phyloP scores from a whole-genome alignment of 2,888 invertebrate genomes.

The Pyrgus malvae region DNA sequence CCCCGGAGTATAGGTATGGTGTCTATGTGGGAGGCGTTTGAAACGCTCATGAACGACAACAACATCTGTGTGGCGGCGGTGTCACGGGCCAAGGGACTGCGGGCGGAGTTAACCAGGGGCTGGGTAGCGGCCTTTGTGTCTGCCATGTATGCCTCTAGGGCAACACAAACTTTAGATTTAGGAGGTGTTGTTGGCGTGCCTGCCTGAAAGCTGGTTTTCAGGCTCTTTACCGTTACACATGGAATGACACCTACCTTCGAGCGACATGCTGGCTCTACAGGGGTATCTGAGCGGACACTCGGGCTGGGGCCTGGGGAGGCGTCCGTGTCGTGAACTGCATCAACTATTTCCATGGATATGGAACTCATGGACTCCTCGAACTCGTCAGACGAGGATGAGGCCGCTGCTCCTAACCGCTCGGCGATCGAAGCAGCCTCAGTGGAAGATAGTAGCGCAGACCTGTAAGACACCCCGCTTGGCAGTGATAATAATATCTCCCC shows the following conservation, averaged over 20 bases:
- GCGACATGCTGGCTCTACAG: not conserved
- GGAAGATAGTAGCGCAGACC: not conserved
- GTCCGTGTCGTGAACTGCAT: not conserved
- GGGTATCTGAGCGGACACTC: not conserved
- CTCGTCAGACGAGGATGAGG: not conserved
- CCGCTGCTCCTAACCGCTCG: not conserved
- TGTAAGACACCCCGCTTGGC: not conserved
- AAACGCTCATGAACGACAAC: too few species aligned
- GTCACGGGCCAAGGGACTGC: too few species aligned
- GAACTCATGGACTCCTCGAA: not conserved
- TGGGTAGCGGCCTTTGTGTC: too few species aligned
- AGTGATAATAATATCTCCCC: not conserved
- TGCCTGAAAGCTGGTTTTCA: too few species aligned
- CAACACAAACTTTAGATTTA: too few species aligned
- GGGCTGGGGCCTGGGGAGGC: not conserved
- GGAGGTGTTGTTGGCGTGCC: too few species aligned
- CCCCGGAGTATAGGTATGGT: too few species aligned
- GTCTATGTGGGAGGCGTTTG: too few species aligned
- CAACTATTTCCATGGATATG: not conserved
- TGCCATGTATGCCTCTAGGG: too few species aligned
- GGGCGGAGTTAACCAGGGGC: too few species aligned
- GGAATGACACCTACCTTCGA: not conserved
- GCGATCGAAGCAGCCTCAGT: not conserved
- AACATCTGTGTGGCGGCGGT: too few species aligned
- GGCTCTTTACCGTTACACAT: too few species aligned